Evolutionary conservation across 2,797 vertebrate genomes (phyloP), one percentile per base, ranked within the genome.

Genomic region (Gambusia yucatana): DNA sequence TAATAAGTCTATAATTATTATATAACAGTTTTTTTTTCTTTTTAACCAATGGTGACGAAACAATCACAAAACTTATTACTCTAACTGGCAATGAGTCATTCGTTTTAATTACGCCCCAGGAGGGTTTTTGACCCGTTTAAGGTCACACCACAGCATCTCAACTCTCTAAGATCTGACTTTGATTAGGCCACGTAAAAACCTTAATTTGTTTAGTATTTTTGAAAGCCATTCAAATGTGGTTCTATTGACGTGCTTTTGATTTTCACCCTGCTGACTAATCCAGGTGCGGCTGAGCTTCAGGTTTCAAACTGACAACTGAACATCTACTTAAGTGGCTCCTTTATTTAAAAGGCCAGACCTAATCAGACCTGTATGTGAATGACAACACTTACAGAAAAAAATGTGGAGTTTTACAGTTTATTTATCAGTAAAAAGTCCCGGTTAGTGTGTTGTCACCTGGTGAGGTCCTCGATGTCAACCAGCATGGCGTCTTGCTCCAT

Each of bases 401-500:
- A 65, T 20, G 6, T 36, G 6, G 6, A 8, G 20, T 36, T 16
- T 65, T 14, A 65, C 13, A 65, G 16, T 20, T 65, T 39, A 14
- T 30, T 14, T n/a, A 36, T 25, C 33, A 50, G 7, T 1, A 46
- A 39, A 67, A 11, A 25, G 25, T 79, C 39, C 0, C 39, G 6
- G 30, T 17, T 6, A 73, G 22, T 4, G 33, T 10, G 10, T 84
- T 41, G 28, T 87, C 73, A 99, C 98, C 98, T 98, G 94, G 98
- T 99, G 93, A 99, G 94, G 84, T 99, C 98, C 91, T 99, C 98
- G 2, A 99, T 99, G 96, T 99, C 98, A 87, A 99, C 98, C 95
- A 99, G 95, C 98, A 99, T 99, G 88, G 98, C 98, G 0, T 99
- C 98, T 87, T 99, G 98, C 93, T 99, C 98, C 72, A 98, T 99